Percentiles rank a stretch among this genome's conserved stretches.
Evolutionary conservation across 1,140 invertebrate species (phyloP).

Genomic region (Formica selysi): DNA sequence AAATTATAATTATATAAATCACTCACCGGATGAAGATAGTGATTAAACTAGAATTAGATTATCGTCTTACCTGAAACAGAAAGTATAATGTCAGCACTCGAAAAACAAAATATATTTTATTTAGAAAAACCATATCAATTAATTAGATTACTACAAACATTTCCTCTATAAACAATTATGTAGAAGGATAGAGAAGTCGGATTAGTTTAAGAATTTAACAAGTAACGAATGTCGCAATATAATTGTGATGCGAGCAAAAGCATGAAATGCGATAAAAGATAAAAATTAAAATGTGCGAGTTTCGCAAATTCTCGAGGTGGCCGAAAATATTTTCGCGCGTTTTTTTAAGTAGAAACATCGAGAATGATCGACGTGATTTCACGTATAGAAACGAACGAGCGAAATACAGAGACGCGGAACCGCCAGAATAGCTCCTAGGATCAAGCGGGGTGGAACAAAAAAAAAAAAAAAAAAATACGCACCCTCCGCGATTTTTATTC

Average conservation of each 20-base stretch:
- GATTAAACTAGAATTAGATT: neutral
- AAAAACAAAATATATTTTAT: neutral
- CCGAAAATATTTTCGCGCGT: neutral
- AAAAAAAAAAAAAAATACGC: neutral
- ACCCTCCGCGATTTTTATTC: constrained; percentile 61
- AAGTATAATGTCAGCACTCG: neutral
- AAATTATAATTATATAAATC: constrained; percentile 29
- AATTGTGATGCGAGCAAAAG: neutral
- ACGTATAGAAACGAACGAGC: constrained; percentile 12
- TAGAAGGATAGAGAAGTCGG: neutral
- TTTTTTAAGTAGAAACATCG: neutral
- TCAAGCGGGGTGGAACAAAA: neutral
- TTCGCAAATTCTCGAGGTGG: neutral
- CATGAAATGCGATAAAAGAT: neutral
- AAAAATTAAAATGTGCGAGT: too few relatives aligned
- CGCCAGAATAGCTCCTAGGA: neutral
- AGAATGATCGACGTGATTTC: constrained; percentile 58
- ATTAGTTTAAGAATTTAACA: neutral
- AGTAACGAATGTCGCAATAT: neutral
- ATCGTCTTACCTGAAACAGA: constrained; percentile 63
- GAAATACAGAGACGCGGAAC: neutral
- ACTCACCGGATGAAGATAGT: constrained; percentile 17
- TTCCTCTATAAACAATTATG: neutral
- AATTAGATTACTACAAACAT: neutral
- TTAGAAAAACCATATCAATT: neutral